Percentiles rank a stretch among this genome's conserved stretches.
Conservation (phyloP, 2,888 invertebrate species). For the Tipula unca region DNA sequence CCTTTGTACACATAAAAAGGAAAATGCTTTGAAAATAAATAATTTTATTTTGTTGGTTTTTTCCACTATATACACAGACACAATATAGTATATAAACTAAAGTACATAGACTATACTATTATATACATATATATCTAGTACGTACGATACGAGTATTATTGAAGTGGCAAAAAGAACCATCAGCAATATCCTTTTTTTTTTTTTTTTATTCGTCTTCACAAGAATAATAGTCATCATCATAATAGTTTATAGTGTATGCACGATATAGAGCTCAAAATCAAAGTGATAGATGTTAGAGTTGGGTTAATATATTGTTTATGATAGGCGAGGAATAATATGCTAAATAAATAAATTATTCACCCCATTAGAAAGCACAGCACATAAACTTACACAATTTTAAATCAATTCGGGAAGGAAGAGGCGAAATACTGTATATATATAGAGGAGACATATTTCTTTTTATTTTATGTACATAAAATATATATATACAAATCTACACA, state of each 20-base stretch:
- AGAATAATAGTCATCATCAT: not conserved
- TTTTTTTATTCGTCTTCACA: not conserved
- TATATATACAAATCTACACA: not conserved
- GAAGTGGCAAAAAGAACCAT: constrained; percentile 14
- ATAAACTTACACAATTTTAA: not conserved
- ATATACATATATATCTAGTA: not conserved
- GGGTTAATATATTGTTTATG: not conserved
- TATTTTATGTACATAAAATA: not conserved
- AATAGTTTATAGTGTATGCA: not conserved
- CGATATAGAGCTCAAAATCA: not conserved
- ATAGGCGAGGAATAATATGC: not conserved
- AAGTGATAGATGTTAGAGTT: not conserved
- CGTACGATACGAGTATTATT: not conserved
- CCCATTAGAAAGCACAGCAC: not conserved
- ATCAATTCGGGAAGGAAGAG: not conserved
- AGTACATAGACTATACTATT: not conserved
- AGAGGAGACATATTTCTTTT: not conserved
- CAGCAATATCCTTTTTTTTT: not conserved
- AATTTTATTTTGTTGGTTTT: not conserved
- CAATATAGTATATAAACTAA: not conserved
- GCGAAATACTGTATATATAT: not conserved
- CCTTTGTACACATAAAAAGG: not conserved
- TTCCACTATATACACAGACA: not conserved
- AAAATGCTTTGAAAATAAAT: not conserved
- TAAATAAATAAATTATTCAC: constrained; percentile 14